Evolutionary conservation across 2,797 vertebrate species (phyloP), one percentile per base, ranked within the genome.

Genomic region (Neopelma chrysocephalum): DNA sequence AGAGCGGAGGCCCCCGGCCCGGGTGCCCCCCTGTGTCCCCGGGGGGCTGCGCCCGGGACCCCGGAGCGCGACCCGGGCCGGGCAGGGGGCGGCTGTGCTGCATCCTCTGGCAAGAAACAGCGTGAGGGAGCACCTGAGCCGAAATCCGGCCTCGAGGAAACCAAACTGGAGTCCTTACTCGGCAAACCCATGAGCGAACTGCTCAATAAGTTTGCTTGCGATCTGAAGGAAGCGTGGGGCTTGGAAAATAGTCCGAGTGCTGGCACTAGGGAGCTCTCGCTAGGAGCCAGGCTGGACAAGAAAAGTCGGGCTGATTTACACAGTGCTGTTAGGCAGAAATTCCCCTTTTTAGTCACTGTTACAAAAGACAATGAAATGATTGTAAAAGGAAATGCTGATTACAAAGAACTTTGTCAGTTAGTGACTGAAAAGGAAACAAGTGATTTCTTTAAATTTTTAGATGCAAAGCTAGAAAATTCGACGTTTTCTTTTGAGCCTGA

Each of bases 361-460:
- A 99, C 99, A n/a, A 98, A 97, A 82, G 98, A 97, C 89, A 97
- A 92, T 2, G 99, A 99, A 96, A 98, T 99, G 93, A 85, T 98
- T 53, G 99, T 99, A 45, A 98, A 96, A 95, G 98, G 97, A 81
- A 99, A 99, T 87, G 97, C 97, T 3, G 98, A 98, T 93, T 99
- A 98, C 97, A 98, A 97, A 76, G 98, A 99, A 90, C 98, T 99
- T 18, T 97, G 98, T 72, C 94, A 96, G 16, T 91, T 99, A 92
- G 98, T 99, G 19, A 98, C 98, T 5, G 98, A 99, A 96, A 98
- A 98, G 64, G 99, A 99, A 90, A 98, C 99, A 0, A 98, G 98
- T 94, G 98, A 97, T 70, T 99, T 99, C 97, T 99, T 99, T 92
- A 98, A 98, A 93, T 99, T 99, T 96, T 98, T 99, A 62, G 99